These are phyloP conservation scores for Lumbricus terrestris DNA, from an alignment of 2,888 invertebrate genomes.

Conservation along the genomic window DNA sequence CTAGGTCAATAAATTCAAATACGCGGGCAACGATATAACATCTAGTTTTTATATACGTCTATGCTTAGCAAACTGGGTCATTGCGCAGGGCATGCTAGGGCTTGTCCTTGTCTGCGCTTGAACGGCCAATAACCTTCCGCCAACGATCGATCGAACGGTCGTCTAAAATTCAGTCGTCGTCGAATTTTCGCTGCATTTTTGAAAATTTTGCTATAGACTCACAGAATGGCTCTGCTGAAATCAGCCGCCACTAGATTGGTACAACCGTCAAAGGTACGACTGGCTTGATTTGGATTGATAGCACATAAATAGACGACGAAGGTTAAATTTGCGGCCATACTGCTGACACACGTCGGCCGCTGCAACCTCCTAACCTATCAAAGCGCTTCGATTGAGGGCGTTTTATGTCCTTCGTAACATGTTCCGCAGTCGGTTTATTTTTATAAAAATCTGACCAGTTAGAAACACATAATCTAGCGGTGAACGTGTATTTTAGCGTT, in stretches of 20 bases:
- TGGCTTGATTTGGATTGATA: background rate
- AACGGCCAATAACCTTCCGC: background rate
- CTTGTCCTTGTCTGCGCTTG: background rate
- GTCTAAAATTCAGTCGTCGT: background rate
- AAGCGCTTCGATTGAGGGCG: background rate
- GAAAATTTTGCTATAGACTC: background rate
- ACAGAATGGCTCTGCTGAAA: background rate
- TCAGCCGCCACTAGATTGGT: slow-evolving; percentile 3
- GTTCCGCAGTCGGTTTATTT: background rate
- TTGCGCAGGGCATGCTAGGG: background rate
- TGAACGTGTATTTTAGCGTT: too few relatives aligned
- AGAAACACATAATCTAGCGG: too few relatives aligned
- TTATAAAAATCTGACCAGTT: too few relatives aligned
- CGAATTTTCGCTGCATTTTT: background rate
- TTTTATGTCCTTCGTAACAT: background rate
- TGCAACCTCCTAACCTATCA: background rate
- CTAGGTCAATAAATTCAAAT: too few relatives aligned
- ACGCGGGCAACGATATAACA: too few relatives aligned
- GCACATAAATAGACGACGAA: background rate
- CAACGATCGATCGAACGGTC: background rate
- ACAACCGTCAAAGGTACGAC: slow-evolving; percentile 3
- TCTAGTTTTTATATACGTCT: background rate
- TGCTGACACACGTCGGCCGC: background rate
- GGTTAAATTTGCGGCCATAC: background rate
- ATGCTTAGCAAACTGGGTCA: background rate